Conservation (phyloP, 2,888 invertebrate species). For the Drosophila suboccidentalis region DNA sequence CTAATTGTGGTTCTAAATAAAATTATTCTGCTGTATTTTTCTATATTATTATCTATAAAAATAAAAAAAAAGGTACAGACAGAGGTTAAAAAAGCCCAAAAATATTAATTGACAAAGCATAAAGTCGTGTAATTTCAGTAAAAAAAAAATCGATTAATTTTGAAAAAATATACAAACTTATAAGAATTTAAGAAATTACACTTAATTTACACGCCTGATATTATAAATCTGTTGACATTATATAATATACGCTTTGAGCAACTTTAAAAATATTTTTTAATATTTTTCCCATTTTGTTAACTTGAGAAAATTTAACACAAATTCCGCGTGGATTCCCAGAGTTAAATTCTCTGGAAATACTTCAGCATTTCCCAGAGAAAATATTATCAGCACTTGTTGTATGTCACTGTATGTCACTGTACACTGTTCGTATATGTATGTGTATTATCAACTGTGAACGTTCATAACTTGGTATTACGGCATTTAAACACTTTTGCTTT, state of each 20-base stretch:
- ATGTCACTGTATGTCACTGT: not conserved
- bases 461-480: conserved; percentile 8
- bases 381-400: conserved; percentile 52
- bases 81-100: not conserved
- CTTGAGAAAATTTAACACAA: conserved; percentile 13
- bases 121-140: not conserved
- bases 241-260: not conserved
- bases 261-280: not conserved
- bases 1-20: not conserved
- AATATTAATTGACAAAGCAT: not conserved
- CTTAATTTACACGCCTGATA: not conserved
- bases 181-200: not conserved
- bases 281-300: not conserved
- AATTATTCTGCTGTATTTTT: conserved; percentile 5
- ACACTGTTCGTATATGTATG: not conserved
- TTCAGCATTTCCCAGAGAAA: conserved; percentile 19
- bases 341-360: conserved; percentile 3
- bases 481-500: conserved; percentile 68
- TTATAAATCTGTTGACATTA: not conserved
- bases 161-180: too few relatives aligned
- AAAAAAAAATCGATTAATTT: too few relatives aligned
- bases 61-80: not conserved
- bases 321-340: conserved; percentile 22
- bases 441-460: conserved; percentile 31
- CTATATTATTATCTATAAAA: not conserved